These are phyloP conservation scores for Ochlodes sylvanus DNA, from an alignment of 2,888 invertebrate species.

Conservation along the genomic window DNA sequence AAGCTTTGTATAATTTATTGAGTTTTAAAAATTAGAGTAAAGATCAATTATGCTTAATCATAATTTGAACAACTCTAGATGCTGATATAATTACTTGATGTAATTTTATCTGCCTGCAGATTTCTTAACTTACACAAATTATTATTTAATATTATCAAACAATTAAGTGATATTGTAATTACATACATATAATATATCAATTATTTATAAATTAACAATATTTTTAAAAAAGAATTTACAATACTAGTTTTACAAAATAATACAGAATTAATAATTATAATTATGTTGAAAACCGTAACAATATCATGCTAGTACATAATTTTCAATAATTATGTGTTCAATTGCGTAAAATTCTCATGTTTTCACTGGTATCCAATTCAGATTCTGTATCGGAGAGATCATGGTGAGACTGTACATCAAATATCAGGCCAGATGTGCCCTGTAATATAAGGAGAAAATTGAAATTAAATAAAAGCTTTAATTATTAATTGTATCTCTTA, in stretches of 20 bases:
- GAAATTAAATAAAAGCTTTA: background rate
- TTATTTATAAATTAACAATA: no score
- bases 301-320: no score
- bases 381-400: constrained; percentile 72
- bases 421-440: constrained; percentile 55
- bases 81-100: background rate
- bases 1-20: constrained; percentile 36
- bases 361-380: constrained; percentile 63
- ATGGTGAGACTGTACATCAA: constrained; percentile 50
- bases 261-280: no score
- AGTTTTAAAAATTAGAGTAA: constrained; percentile 41
- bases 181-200: background rate
- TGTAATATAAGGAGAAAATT: constrained; percentile 43
- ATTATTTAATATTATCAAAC: constrained; percentile 40
- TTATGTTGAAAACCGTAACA: no score
- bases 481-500: no score
- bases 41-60: constrained; percentile 45
- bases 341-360: constrained; percentile 48
- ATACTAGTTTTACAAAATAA: no score
- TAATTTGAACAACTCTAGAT: constrained; percentile 27
- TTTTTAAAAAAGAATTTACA: no score
- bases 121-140: constrained; percentile 32
- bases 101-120: constrained; percentile 13
- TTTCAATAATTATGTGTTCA: constrained; percentile 31
- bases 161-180: constrained; percentile 16